Base-by-base conservation (phyloP, 1,140 invertebrate species). In the Lamellibrachia luymesi region DNA sequence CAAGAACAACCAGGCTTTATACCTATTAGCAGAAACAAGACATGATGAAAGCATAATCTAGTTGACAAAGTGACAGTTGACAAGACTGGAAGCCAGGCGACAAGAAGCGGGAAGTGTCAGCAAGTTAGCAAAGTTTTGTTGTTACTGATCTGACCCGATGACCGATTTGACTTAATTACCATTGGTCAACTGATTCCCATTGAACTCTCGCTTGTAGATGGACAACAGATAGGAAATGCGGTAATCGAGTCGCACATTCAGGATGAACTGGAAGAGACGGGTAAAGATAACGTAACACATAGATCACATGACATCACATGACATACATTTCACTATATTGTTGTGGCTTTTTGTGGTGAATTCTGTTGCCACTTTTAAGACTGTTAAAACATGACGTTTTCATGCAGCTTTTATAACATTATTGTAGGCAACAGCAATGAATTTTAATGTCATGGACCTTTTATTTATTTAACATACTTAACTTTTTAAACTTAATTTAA, bases 161-260 rank as follows among this genome's bases (percentile, higher is more conserved):
- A 22, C 64, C 13, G 25, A 22, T 10, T 80, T 22, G 2, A 17
- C 64, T 80, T 80, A 80, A 22, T 80, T 80, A 80, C 64, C 64
- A 80, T 80, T 10, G 64, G 64, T 10, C 64, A 80, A 80, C 64
- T 90, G 56, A 49, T 93, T 93, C 2, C 89, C 92, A 90, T 90
- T 80, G 51, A 90, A 93, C 27, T 93, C 98, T 94, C 98, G 97
- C 97, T 99, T 99, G 96, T 99, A 99, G 95, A 99, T 99, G 51
- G 98, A 99, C 80, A 99, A 97, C 51, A 99, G 97, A 95, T 98
- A 99, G 94, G 98, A 99, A 94, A 99, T 99, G 93, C 99, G 94
- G 96, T 99, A 99, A 97, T 99, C 99, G 94, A 99, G 96, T 94
- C 99, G 97, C 10, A 99, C 99, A 96, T 99, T 98, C 93, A 99